Evolutionary conservation across 2,113 vertebrate species (phyloP).

Genomic region (Ammodytes dubius): DNA sequence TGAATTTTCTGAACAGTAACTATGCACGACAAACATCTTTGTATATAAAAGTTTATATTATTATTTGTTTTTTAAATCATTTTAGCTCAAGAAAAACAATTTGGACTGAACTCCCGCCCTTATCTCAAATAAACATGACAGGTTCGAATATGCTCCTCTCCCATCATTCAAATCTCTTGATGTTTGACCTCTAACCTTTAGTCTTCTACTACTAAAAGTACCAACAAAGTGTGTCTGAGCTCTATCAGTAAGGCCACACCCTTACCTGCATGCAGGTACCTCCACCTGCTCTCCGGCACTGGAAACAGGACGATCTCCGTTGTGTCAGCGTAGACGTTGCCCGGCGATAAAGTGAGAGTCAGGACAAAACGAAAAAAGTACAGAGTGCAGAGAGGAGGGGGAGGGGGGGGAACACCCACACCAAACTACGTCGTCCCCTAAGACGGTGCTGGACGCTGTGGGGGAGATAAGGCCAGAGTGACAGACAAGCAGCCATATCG

Average conservation of each 20-base stretch:
- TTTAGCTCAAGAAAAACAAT: neutral
- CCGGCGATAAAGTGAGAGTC: slow-evolving; percentile 70
- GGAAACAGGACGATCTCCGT: slow-evolving; percentile 54
- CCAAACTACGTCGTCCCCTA: slow-evolving; percentile 62
- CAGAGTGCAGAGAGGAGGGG: slow-evolving; percentile 33
- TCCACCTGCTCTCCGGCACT: slow-evolving; percentile 72
- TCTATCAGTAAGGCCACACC: slow-evolving; percentile 59
- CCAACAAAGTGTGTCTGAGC: slow-evolving; percentile 3
- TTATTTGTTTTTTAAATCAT: neutral
- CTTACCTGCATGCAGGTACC: slow-evolving; percentile 83
- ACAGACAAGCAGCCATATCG: slow-evolving; percentile 77
- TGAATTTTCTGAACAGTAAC: neutral
- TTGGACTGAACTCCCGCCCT: neutral
- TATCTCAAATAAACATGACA: neutral
- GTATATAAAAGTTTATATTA: neutral
- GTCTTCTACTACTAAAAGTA: neutral
- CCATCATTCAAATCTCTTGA: neutral
- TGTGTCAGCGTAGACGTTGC: slow-evolving; percentile 46
- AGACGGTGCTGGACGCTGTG: slow-evolving; percentile 44
- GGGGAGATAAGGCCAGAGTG: slow-evolving; percentile 75
- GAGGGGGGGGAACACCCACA: slow-evolving; percentile 82
- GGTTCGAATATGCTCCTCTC: neutral
- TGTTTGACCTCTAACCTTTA: slow-evolving; percentile 19
- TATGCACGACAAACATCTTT: neutral
- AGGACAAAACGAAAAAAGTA: slow-evolving; percentile 45